A percentile compares a stretch with the other conserved stretches of the same genome.
These are phyloP conservation scores for Eupeodes luniger DNA, from an alignment of 2,888 invertebrate genomes.

Conservation along the genomic window DNA sequence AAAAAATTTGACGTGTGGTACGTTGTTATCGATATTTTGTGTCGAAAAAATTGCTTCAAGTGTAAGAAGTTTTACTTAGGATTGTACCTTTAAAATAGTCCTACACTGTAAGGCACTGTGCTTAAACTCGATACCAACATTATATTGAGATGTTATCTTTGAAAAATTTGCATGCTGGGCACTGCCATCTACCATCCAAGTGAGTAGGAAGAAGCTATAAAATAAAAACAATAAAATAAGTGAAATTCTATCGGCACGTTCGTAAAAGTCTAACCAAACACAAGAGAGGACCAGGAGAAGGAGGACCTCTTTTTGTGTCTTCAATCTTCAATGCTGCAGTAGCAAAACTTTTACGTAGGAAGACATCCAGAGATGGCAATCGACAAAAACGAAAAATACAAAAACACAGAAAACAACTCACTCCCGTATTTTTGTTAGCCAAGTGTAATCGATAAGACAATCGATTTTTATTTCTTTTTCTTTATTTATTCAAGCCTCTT, in stretches of 20 bases:
- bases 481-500: background rate
- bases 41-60: too few species aligned
- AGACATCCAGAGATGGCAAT: conserved; percentile 32
- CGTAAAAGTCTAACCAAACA: conserved; percentile 17
- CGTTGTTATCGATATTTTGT: too few species aligned
- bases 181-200: conserved; percentile 7
- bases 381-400: background rate
- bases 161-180: conserved; percentile 63
- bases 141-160: conserved; percentile 54
- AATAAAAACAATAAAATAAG: conserved; percentile 31
- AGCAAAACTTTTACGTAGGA: conserved; percentile 19
- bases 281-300: background rate
- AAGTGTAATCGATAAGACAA: conserved; percentile 61
- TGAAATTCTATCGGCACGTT: conserved; percentile 57
- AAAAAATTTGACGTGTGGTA: too few species aligned
- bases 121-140: conserved; percentile 25
- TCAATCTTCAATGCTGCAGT: background rate
- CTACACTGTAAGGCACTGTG: background rate
- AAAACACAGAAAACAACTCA: conserved; percentile 10
- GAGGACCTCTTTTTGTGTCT: background rate
- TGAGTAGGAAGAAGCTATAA: conserved; percentile 30
- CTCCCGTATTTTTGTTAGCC: conserved; percentile 24
- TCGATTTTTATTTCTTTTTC: conserved; percentile 47
- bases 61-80: background rate
- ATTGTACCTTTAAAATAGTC: background rate